Evolutionary conservation across 2,113 vertebrate genomes (phyloP), one percentile per base, ranked within the genome.

Genomic region (Centropus unirufus): DNA sequence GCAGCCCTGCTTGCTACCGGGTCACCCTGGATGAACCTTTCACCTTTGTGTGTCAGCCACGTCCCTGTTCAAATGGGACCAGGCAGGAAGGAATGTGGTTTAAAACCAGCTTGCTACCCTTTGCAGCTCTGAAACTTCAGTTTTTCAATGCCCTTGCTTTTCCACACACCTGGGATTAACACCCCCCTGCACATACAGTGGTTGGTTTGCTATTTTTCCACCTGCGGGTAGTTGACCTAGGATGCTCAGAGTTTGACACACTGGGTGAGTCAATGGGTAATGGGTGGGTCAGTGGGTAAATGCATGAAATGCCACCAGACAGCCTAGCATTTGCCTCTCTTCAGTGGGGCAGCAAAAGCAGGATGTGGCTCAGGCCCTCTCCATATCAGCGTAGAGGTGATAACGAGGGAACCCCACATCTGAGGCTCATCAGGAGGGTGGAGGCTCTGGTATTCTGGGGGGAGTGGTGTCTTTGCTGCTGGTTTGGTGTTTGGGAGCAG

Each of bases 131-230:
- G 29, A 47, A 55, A 3, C 67, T 74, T 74, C 12, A 3, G 18
- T 78, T 72, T 58, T 26, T 40, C 44, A 9, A 14, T 8, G 18
- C 21, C 2, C 3, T 29, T 58, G 67, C 39, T 34, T 69, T 85
- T 44, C 36, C 14, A 8, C 58, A 3, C 8, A 2, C 54, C 14
- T 24, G 15, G 78, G n/a, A n/a, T 15, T 19, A n/a, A 22, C 49
- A 16, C 3, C 18, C n/a, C 47, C 32, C 36, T 12, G 17, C 36
- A 6, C 1, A 0, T 6, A 5, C 36, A 34, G 67, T 62, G 70
- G 57, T 23, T 32, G 79, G 5, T 46, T 46, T 63, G 49, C 58
- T 67, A 3, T 85, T 42, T 21, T 61, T 36, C 64, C 30, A 61
- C n/a, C 52, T 22, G 16, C 7, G 9, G 4, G 0, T 5, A 58